A percentile compares a stretch with the other conserved stretches of the same genome.
Conservation (phyloP, 1,140 invertebrate genomes). For the Sinella curviseta region DNA sequence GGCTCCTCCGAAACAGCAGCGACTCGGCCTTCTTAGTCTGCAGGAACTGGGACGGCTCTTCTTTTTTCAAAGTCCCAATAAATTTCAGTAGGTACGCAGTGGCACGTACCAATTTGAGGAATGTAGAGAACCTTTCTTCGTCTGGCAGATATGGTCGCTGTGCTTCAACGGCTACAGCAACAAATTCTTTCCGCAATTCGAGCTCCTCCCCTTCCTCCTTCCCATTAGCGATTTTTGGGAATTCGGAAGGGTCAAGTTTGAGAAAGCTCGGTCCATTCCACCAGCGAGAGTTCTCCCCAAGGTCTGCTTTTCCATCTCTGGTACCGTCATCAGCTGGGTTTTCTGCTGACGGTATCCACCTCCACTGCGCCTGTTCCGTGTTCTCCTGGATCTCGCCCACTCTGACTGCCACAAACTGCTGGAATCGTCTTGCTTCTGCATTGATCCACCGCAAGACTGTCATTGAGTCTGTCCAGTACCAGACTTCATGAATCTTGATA, state of each 20-base stretch:
- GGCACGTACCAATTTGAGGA: not conserved
- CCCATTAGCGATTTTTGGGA: not conserved
- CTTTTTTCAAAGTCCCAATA: not conserved
- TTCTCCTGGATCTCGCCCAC: conserved; percentile 7
- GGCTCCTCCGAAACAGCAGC: not conserved
- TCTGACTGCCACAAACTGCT: not conserved
- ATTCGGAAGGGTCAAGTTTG: not conserved
- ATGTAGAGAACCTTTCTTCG: not conserved
- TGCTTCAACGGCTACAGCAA: not conserved
- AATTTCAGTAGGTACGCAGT: not conserved
- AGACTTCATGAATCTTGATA: not conserved
- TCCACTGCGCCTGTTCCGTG: not conserved
- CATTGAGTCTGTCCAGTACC: not conserved
- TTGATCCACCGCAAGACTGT: not conserved
- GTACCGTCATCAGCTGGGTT: conserved; percentile 26
- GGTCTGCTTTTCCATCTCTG: not conserved
- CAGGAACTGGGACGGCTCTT: not conserved
- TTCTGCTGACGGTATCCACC: not conserved
- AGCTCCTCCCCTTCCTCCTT: too few species aligned
- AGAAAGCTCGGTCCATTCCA: not conserved
- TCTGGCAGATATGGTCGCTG: not conserved
- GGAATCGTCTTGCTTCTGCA: not conserved
- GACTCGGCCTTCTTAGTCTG: too few species aligned
- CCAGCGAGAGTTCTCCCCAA: not conserved
- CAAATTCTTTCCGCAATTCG: not conserved